Evolutionary conservation across 2,888 invertebrate genomes (phyloP), one percentile per base, ranked within the genome.

Genomic region (Eristalis arbustorum): DNA sequence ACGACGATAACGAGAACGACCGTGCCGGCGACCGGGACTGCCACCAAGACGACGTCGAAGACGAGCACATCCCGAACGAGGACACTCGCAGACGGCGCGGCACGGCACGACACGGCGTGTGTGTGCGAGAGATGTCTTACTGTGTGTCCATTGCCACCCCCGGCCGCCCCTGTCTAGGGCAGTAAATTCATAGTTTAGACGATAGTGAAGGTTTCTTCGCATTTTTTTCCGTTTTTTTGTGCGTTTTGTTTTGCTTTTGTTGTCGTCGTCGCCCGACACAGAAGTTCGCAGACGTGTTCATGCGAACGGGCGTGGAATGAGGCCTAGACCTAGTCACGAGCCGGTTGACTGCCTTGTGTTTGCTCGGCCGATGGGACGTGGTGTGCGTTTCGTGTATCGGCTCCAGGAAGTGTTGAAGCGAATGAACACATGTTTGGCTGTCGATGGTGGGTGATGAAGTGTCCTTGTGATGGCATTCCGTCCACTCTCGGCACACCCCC

Each of bases 221-320:
- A n/a, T n/a, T n/a, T n/a, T n/a, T n/a, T n/a, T n/a, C n/a, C n/a
- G n/a, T n/a, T n/a, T n/a, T n/a, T n/a, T n/a, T n/a, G n/a, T n/a
- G n/a, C n/a, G n/a, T 57, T n/a, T 22, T 57, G 1, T 6, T 23
- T 8, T 57, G 22, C 22, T 57, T 57, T 18, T 3, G 8, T 56
- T 56, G 10, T 57, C 11, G 4, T 23, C 78, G 68, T 82, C 73
- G 71, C n/a, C n/a, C n/a, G n/a, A n/a, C n/a, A n/a, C 66, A 66
- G 71, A 74, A 82, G 85, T 85, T 82, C 77, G 23, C 61, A 77
- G 77, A 85, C 82, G 82, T 82, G 77, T 85, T 81, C 69, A 82
- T 59, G 68, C 67, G 84, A 64, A 81, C 37, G 18, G 49, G n/a
- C 2, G 31, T 49, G n/a, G 49, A 18, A 18, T 18, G 49, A 49